phyloP scores from a whole-genome alignment of 2,113 vertebrate genomes.

The Psephotus haematonotus region DNA sequence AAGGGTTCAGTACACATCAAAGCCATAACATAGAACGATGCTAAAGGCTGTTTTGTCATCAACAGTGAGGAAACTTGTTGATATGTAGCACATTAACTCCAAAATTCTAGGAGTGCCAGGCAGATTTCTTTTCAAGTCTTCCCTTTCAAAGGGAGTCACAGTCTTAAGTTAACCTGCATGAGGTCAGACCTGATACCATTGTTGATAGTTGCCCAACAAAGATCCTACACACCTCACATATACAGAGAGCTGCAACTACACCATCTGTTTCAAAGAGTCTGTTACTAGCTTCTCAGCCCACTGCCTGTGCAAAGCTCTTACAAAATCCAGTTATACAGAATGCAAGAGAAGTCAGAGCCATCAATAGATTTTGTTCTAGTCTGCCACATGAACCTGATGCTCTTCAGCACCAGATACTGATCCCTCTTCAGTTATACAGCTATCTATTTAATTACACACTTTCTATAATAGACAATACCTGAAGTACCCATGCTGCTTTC shows the following conservation, averaged over 20 bases:
- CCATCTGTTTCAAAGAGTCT: background rate
- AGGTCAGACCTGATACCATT: background rate
- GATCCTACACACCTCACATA: background rate
- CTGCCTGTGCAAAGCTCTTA: background rate
- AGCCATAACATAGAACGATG: rapidly evolving
- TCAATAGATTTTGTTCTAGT: background rate
- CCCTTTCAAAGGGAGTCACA: background rate
- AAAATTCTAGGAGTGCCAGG: background rate
- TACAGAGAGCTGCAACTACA: background rate
- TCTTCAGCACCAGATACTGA: background rate
- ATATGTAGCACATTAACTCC: background rate
- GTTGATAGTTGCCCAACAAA: slow-evolving; percentile 1
- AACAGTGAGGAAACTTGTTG: background rate
- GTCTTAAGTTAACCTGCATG: background rate
- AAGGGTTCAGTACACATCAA: background rate
- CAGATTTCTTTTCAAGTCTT: background rate
- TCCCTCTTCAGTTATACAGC: background rate
- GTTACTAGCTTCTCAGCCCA: background rate
- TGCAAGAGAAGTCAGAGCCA: background rate
- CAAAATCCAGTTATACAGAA: background rate
- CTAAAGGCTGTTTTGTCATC: background rate
- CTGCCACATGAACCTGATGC: background rate
- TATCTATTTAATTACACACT: background rate
- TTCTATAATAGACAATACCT: background rate
- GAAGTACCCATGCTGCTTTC: background rate